A percentile compares a stretch with the other conserved stretches of the same genome.
Conservation (phyloP, 2,113 vertebrate genomes). For the Passer domesticus region DNA sequence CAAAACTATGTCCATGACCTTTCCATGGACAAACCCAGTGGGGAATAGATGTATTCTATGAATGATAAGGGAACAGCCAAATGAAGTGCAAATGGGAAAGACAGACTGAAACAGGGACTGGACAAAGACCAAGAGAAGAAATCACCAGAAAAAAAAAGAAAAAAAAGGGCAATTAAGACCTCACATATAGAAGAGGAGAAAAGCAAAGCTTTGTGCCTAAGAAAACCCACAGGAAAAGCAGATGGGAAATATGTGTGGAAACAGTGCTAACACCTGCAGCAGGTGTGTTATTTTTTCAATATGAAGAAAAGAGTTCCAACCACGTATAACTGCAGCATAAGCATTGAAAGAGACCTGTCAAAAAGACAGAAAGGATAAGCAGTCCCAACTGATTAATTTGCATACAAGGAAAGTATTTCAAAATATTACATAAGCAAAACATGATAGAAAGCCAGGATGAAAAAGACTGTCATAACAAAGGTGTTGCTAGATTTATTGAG, state of each 20-base stretch:
- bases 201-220: background rate
- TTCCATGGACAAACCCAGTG: background rate
- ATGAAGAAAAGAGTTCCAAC: background rate
- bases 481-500: constrained; percentile 16
- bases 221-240: background rate
- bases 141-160: background rate
- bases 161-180: background rate
- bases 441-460: background rate
- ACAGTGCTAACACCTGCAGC: background rate
- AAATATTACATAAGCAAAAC: constrained; percentile 22
- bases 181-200: background rate
- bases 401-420: background rate
- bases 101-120: background rate
- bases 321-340: background rate
- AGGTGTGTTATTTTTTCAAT: background rate
- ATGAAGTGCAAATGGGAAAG: constrained; percentile 26
- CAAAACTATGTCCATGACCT: background rate
- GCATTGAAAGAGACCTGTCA: constrained; percentile 2
- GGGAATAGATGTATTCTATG: background rate
- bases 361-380: background rate
- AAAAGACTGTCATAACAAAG: constrained; percentile 25
- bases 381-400: background rate
- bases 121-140: background rate
- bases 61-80: background rate
- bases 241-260: background rate